phyloP scores from a whole-genome alignment of 2,797 vertebrate species.

The Pelochelys cantorii region DNA sequence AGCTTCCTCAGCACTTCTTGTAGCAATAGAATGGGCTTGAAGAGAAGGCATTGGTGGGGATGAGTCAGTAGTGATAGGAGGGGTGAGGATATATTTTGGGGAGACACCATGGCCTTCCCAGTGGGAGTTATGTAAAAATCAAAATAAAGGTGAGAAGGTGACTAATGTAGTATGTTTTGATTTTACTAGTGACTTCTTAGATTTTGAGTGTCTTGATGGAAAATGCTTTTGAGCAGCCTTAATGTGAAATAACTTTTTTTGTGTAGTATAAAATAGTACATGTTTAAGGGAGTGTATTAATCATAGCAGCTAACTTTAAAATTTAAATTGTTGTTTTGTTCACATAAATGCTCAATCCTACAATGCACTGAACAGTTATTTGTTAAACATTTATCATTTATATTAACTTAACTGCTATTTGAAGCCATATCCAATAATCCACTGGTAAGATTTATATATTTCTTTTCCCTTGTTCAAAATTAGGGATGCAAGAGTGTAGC shows the following conservation, averaged over 20 bases:
- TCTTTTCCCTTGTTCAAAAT: not conserved
- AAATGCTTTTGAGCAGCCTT: not conserved
- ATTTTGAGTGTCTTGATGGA: not conserved
- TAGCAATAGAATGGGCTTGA: not conserved
- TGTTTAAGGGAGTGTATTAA: not conserved
- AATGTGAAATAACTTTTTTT: not conserved
- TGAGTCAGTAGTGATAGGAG: not conserved
- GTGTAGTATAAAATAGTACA: not conserved
- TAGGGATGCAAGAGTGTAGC: too few relatives aligned
- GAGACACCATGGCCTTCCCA: rapidly evolving
- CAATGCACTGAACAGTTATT: not conserved
- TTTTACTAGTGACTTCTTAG: not conserved
- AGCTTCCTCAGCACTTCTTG: not conserved
- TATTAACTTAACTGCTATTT: not conserved
- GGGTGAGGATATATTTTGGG: not conserved
- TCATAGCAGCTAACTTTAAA: not conserved
- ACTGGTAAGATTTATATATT: not conserved
- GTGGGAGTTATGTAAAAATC: not conserved
- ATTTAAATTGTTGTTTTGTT: not conserved
- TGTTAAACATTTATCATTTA: not conserved
- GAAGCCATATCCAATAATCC: not conserved
- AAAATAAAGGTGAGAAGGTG: not conserved
- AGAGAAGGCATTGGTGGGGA: not conserved
- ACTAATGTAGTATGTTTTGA: rapidly evolving
- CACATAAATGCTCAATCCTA: not conserved